These are phyloP conservation scores for Bombylius major DNA, from an alignment of 2,888 invertebrate genomes.

Conservation along the genomic window DNA sequence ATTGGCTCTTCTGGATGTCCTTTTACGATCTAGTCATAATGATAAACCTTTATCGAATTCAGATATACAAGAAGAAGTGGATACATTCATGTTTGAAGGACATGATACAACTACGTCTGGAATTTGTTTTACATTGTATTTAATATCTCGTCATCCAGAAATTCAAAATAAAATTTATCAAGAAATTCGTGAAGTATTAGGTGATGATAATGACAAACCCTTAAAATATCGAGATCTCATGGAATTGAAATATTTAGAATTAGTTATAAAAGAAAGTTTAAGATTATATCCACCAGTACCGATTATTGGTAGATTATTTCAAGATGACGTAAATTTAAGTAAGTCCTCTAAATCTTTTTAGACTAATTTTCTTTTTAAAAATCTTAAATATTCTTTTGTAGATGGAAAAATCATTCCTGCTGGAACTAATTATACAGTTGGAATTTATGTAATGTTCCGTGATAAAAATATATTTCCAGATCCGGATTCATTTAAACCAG, in stretches of 20 bases:
- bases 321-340: constrained; percentile 43
- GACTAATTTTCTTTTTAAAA: too few species aligned
- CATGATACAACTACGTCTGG: constrained; percentile 31
- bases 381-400: constrained; percentile 5
- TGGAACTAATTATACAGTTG: constrained; percentile 25
- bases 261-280: constrained; percentile 52
- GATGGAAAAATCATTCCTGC: constrained; percentile 24
- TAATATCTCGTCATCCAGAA: constrained; percentile 23
- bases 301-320: constrained; percentile 44
- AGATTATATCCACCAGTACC: constrained; percentile 53
- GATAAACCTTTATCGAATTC: constrained; percentile 43
- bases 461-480: constrained; percentile 24
- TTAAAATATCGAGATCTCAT: constrained; percentile 20
- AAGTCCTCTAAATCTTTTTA: constrained; percentile 17
- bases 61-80: constrained; percentile 53
- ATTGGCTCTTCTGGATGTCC: constrained; percentile 51
- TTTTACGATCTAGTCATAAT: constrained; percentile 44
- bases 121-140: constrained; percentile 23
- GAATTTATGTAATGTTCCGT: constrained; percentile 26
- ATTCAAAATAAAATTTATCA: constrained; percentile 24
- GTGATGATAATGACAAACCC: constrained; percentile 16
- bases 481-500: constrained; percentile 26
- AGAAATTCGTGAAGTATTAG: constrained; percentile 23
- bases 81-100: constrained; percentile 57
- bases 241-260: constrained; percentile 39